Conservation (phyloP, 1,140 invertebrate species). For the Caerostris extrusa region DNA sequence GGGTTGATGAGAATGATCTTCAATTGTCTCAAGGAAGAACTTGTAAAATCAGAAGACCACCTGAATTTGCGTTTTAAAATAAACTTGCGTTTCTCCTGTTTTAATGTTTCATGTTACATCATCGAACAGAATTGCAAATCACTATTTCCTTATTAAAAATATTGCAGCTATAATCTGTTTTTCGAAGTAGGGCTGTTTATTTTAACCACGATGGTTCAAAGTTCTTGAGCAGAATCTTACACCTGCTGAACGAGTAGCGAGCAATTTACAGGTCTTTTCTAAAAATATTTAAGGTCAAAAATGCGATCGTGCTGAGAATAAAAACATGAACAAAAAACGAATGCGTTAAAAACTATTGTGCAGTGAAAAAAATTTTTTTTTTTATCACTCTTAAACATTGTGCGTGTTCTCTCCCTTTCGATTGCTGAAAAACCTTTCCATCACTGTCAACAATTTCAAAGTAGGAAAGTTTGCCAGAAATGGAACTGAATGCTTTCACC, state of each 20-base stretch:
- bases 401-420: not conserved
- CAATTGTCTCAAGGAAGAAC: no score
- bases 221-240: not conserved
- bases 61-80: no score
- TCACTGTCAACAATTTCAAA: not conserved
- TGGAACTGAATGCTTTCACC: not conserved
- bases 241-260: not conserved
- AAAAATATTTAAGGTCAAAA: not conserved
- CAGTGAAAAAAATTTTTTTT: not conserved
- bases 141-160: not conserved
- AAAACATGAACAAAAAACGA: not conserved
- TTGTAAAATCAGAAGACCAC: no score
- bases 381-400: not conserved
- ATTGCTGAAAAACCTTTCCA: not conserved
- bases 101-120: no score
- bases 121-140: no score
- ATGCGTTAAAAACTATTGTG: not conserved
- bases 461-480: not conserved
- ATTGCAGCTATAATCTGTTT: not conserved
- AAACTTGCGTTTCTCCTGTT: no score
- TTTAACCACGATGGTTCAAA: not conserved
- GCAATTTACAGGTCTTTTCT: not conserved
- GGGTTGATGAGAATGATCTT: no score
- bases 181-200: not conserved
- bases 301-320: not conserved